Evolutionary conservation across 2,113 vertebrate genomes (phyloP).

Genomic region (Hippocampus mohnikei): DNA sequence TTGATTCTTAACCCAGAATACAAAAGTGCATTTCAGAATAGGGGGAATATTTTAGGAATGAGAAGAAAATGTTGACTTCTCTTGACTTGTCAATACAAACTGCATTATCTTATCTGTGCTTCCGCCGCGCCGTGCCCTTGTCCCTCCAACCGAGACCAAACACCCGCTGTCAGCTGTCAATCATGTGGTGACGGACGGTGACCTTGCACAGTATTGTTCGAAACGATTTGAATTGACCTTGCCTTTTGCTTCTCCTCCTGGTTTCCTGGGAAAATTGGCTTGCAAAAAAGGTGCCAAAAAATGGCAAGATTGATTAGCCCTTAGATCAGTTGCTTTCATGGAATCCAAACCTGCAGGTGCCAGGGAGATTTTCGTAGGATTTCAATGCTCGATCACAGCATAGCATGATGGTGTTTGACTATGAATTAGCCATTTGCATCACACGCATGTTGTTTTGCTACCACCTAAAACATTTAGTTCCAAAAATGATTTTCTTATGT

Average conservation of each 20-base stretch:
- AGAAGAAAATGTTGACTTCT: constrained; percentile 36
- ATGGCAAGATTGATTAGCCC: constrained; percentile 58
- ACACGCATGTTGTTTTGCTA: constrained; percentile 5
- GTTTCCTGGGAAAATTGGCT: constrained; percentile 44
- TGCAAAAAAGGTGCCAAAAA: constrained; percentile 47
- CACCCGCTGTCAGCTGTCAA: constrained; percentile 68
- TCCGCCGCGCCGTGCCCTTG: constrained; percentile 12
- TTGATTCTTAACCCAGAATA: constrained; percentile 45
- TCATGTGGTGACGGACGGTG: constrained; percentile 60
- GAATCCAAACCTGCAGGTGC: not conserved
- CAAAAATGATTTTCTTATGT: not conserved
- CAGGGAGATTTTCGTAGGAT: not conserved
- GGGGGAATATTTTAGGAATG: constrained; percentile 20
- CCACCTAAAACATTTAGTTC: not conserved
- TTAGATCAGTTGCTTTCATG: constrained; percentile 55
- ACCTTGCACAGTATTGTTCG: constrained; percentile 64
- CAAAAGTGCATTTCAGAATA: constrained; percentile 3
- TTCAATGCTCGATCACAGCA: not conserved
- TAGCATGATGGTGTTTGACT: constrained; percentile 11
- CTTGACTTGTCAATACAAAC: constrained; percentile 59
- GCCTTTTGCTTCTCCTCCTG: constrained; percentile 50
- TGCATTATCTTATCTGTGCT: constrained; percentile 47
- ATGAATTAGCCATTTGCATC: not conserved
- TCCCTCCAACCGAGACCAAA: constrained; percentile 28
- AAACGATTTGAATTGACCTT: constrained; percentile 57